phyloP scores from a whole-genome alignment of 2,113 vertebrate species.

The Baryphthengus martii region DNA sequence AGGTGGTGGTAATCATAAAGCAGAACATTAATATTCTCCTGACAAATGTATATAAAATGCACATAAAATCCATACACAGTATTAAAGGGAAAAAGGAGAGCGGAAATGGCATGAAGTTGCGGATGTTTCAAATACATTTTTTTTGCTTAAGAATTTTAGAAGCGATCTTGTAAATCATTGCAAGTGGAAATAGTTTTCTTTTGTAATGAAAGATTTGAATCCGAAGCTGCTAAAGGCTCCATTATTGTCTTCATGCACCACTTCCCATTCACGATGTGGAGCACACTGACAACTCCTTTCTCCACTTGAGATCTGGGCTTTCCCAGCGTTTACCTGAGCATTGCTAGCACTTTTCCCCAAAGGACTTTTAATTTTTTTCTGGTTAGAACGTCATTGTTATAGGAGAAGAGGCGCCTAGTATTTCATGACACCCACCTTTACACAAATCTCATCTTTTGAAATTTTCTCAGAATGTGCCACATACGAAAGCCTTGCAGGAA shows the following conservation, averaged over 20 bases:
- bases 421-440: slow-evolving; percentile 1
- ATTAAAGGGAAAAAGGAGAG: neutral
- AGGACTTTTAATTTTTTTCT: neutral
- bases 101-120: neutral
- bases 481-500: slow-evolving; percentile 34
- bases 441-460: slow-evolving; percentile 16
- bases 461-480: neutral
- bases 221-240: neutral
- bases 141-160: neutral
- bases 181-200: neutral
- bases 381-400: neutral
- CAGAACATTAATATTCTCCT: slow-evolving; percentile 61
- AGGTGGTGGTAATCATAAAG: slow-evolving; percentile 54
- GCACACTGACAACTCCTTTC: neutral
- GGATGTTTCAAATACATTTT: neutral
- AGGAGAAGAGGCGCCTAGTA: neutral
- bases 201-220: neutral
- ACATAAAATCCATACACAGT: slow-evolving; percentile 14
- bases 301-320: neutral
- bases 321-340: neutral
- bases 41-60: slow-evolving; percentile 44
- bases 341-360: neutral
- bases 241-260: neutral
- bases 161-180: neutral
- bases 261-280: neutral